phyloP scores from a whole-genome alignment of 2,113 vertebrate species.

The Stictonetta naevosa region DNA sequence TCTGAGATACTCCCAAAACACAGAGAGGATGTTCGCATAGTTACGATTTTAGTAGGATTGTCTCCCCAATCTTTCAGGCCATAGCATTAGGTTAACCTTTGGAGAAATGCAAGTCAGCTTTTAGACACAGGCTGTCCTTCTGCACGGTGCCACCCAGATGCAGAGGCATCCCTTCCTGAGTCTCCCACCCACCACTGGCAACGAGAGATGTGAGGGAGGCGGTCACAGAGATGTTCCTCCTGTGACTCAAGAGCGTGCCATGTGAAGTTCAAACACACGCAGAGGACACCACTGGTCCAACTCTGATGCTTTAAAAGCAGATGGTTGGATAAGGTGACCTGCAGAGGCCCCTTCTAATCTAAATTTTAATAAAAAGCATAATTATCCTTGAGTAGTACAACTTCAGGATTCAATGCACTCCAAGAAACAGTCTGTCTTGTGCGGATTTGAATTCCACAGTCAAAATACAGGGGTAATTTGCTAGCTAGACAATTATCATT shows the following conservation, averaged over 20 bases:
- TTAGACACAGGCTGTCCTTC: not conserved
- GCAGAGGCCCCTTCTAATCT: not conserved
- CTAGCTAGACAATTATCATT: not conserved
- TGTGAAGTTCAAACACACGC: no score
- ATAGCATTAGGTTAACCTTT: not conserved
- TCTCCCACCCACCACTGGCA: no score
- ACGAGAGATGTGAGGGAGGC: no score
- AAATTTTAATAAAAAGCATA: not conserved
- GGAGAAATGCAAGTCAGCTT: not conserved
- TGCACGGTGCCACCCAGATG: no score
- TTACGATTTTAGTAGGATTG: not conserved
- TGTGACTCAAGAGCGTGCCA: no score
- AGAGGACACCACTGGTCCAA: no score
- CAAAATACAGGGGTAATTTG: not conserved
- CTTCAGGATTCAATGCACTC: not conserved
- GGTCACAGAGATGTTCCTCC: no score
- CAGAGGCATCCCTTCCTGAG: not conserved
- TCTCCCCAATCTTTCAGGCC: not conserved
- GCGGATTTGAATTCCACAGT: not conserved
- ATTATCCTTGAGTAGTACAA: not conserved
- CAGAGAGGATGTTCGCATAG: not conserved
- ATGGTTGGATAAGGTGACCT: not conserved
- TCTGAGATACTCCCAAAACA: not conserved
- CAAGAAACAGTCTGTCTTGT: not conserved
- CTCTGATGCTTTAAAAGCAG: not conserved